Conservation (phyloP, 1,140 invertebrate genomes). For the Drosophila arizonae region DNA sequence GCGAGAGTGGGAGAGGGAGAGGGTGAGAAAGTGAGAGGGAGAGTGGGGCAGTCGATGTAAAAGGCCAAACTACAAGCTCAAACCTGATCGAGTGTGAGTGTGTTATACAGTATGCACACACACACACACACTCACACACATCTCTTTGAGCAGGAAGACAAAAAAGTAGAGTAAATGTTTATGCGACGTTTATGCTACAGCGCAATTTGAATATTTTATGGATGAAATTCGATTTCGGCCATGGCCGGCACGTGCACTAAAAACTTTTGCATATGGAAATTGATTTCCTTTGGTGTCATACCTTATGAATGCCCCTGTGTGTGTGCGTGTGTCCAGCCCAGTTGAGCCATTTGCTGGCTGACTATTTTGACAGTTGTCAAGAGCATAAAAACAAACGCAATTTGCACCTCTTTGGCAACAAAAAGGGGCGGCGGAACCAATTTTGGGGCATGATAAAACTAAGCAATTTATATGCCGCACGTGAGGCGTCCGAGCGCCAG, state of each 20-base stretch:
- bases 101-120: not conserved
- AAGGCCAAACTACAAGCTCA: constrained; percentile 4
- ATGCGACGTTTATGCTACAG: constrained; percentile 77
- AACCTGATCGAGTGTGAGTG: constrained; percentile 29
- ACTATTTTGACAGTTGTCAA: constrained; percentile 72
- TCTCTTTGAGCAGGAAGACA: constrained; percentile 46
- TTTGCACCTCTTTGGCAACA: constrained; percentile 56
- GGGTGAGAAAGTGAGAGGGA: constrained; percentile 14
- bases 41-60: not conserved
- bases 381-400: constrained; percentile 73
- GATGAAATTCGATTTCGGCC: constrained; percentile 69
- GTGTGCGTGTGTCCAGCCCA: constrained; percentile 46
- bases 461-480: constrained; percentile 79
- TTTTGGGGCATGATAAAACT: constrained; percentile 57
- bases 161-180: constrained; percentile 57
- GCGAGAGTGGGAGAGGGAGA: not conserved
- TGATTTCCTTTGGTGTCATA: constrained; percentile 73
- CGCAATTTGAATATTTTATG: constrained; percentile 81
- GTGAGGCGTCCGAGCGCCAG: constrained; percentile 29
- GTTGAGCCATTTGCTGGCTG: constrained; percentile 60
- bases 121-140: constrained; percentile 5
- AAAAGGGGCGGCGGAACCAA: constrained; percentile 19
- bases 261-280: constrained; percentile 81
- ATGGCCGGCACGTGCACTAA: constrained; percentile 60
- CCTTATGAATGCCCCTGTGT: constrained; percentile 39